A percentile compares a stretch with the other conserved stretches of the same genome.
Conservation (phyloP, 2,113 vertebrate species). For the Colossoma macropomum region DNA sequence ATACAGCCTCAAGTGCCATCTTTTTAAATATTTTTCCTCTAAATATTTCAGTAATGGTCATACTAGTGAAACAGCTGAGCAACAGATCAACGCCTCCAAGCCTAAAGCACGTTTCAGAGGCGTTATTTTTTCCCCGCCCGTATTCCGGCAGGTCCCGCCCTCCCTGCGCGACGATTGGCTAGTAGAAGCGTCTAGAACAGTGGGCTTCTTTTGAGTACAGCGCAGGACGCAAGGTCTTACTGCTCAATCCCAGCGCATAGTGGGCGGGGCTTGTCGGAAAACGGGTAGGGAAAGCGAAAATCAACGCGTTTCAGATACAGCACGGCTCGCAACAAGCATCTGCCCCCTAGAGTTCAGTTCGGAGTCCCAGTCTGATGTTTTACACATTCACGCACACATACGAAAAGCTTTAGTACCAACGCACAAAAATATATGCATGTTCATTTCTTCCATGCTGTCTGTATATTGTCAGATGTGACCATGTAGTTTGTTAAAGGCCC, state of each 20-base stretch:
- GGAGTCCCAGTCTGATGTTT: slow-evolving; percentile 63
- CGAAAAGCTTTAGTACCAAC: slow-evolving; percentile 83
- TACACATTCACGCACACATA: slow-evolving; percentile 66
- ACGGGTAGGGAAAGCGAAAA: slow-evolving; percentile 26
- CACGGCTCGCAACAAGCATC: slow-evolving; percentile 33
- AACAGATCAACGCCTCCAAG: slow-evolving; percentile 60
- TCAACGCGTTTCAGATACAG: no score
- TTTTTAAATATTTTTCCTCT: slow-evolving; percentile 60
- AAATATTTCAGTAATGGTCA: slow-evolving; percentile 70
- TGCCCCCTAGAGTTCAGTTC: slow-evolving; percentile 56
- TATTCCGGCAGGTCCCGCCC: not conserved
- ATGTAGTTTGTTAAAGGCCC: slow-evolving; percentile 63
- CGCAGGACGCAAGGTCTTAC: not conserved
- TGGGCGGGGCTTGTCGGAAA: no score
- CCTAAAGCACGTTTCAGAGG: slow-evolving; percentile 60
- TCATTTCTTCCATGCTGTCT: slow-evolving; percentile 56
- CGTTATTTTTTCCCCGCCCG: slow-evolving; percentile 8
- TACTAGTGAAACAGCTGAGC: slow-evolving; percentile 63
- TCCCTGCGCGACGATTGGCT: not conserved
- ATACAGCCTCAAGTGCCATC: slow-evolving; percentile 80
- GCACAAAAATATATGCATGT: slow-evolving; percentile 50
- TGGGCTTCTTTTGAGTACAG: no score
- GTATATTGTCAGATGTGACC: slow-evolving; percentile 45
- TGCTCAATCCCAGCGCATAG: not conserved
- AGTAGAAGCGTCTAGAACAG: not conserved